Evolutionary conservation across 53 echinoderm and acorn worm species (phyloP).

Genomic region (Glandiceps talaboti): DNA sequence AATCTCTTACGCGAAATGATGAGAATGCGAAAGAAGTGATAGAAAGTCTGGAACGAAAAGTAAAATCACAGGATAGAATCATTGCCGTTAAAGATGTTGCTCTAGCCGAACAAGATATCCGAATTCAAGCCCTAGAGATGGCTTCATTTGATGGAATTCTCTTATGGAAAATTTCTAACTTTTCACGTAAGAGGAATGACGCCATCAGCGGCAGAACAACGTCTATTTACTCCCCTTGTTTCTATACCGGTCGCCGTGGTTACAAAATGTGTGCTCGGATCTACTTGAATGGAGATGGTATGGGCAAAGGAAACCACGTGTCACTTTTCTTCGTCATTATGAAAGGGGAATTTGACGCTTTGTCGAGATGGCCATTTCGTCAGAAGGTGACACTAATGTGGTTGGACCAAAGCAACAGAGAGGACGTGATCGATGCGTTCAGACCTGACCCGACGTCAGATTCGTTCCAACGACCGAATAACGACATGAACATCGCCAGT

Average conservation of each 20-base stretch:
- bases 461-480: slow-evolving; percentile 71
- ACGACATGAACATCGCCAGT: too few relatives aligned
- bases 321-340: slow-evolving; percentile 89
- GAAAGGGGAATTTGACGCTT: slow-evolving; percentile 85
- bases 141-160: slow-evolving; percentile 67
- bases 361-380: slow-evolving; percentile 74
- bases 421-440: slow-evolving; percentile 69
- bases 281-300: slow-evolving; percentile 77
- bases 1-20: too few relatives aligned
- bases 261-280: slow-evolving; percentile 83
- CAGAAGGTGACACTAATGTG: slow-evolving; percentile 93
- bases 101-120: slow-evolving; percentile 82
- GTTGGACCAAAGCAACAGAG: slow-evolving; percentile 65
- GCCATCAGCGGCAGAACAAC: slow-evolving; percentile 71
- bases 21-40: too few relatives aligned
- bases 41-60: too few relatives aligned
- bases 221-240: too few relatives aligned
- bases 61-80: too few relatives aligned
- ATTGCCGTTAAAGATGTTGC: slow-evolving; percentile 71
- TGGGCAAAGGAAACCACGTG: too few relatives aligned
- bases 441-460: slow-evolving; percentile 69
- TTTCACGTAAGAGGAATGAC: slow-evolving; percentile 55
- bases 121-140: slow-evolving; percentile 73
- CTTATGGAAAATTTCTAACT: slow-evolving; percentile 88
- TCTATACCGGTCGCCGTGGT: slow-evolving; percentile 61